Evolutionary conservation across 2,888 invertebrate species (phyloP), one percentile per base, ranked within the genome.

Genomic region (Meandrusa payeni): DNA sequence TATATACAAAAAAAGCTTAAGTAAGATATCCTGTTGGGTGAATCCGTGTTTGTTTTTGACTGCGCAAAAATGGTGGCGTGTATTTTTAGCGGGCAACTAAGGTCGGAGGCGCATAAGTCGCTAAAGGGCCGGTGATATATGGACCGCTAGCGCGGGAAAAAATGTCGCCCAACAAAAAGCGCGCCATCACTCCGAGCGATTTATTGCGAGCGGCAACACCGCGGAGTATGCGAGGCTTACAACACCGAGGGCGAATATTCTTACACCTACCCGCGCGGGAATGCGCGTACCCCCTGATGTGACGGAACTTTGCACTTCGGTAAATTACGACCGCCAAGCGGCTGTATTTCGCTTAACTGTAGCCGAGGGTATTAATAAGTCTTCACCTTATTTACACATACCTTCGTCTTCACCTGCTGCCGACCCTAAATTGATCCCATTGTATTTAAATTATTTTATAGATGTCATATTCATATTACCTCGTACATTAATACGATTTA

Each of bases 221-320:
- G 77, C 59, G 67, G 75, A 79, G 75, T 81, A 83, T 82, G 78
- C 76, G 78, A 70, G 70, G 68, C 69, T 50, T 58, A 68, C 71
- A 64, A 64, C 62, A 58, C 59, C 55, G 57, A 59, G 51, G 50
- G 66, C 69, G 64, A 71, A 75, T 75, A 74, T 76, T 72, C 74
- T 76, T 73, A 75, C 79, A 79, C 77, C 76, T 77, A 67, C 66
- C 66, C 68, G 34, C 27, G 23, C 34, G 53, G 69, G 80, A 74
- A 77, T 79, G 75, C 65, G 55, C 62, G 65, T 79, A 76, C 83
- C 85, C 85, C 86, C 86, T 65, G 85, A 77, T 76, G 86, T 75
- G 85, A 82, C 70, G 76, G 78, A 75, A 86, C 79, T 85, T 83
- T 79, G 74, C 86, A 85, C 85, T 77, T 83, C 72, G 76, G 73